Conservation (phyloP, 2,113 vertebrate genomes). For the Syngnathoides biaculeatus region DNA sequence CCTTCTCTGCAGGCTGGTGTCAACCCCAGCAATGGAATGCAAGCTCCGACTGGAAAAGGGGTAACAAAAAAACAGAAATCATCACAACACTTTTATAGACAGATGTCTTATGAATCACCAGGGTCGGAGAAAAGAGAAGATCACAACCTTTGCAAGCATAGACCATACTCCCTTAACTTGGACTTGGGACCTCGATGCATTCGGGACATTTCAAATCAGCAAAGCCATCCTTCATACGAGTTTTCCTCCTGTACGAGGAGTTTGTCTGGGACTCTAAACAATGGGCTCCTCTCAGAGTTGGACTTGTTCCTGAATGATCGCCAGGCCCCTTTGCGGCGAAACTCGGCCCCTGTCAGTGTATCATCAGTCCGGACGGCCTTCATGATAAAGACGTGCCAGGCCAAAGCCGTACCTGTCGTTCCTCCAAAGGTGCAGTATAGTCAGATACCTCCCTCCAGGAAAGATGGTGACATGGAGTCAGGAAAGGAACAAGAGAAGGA, state of each 20-base stretch:
- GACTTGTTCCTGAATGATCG: constrained; percentile 70
- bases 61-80: constrained; percentile 56
- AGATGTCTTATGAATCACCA: constrained; percentile 65
- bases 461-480: constrained; percentile 61
- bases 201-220: constrained; percentile 72
- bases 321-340: constrained; percentile 78
- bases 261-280: constrained; percentile 37
- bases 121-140: constrained; percentile 58
- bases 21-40: constrained; percentile 29
- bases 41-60: constrained; percentile 43
- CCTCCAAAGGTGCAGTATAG: constrained; percentile 94
- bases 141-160: constrained; percentile 48
- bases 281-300: constrained; percentile 59
- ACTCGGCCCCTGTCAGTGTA: constrained; percentile 92
- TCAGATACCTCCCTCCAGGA: constrained; percentile 84
- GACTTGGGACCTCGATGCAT: constrained; percentile 69
- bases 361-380: constrained; percentile 90
- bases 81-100: constrained; percentile 65
- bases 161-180: constrained; percentile 74
- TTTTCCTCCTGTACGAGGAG: constrained; percentile 40
- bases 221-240: constrained; percentile 51
- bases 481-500: constrained; percentile 63
- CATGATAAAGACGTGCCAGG: constrained; percentile 95
- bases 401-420: constrained; percentile 89
- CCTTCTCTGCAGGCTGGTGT: constrained; percentile 27